Base-by-base conservation (phyloP, 2,797 vertebrate genomes). In the Leptodactylus fallax region DNA sequence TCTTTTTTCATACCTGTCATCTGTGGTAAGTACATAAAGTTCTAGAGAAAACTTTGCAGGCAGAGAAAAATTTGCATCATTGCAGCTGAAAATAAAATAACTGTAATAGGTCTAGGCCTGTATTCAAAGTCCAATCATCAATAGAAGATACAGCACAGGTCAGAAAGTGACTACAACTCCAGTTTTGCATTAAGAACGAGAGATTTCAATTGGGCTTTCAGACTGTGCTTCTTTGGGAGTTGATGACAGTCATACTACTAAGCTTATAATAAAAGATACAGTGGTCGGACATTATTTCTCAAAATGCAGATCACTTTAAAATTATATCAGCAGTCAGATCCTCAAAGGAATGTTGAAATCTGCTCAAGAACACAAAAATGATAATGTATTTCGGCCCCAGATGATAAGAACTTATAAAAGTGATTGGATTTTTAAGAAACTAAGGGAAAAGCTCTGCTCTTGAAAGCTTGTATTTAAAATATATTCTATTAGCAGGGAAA, bases 341-440 rank as follows among this genome's bases (percentile, higher is more conserved):
- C 87, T 87, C 87, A 87, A 84, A 87, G 81, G 87, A 87, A 83
- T 83, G 72, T 78, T 87, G 61, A 84, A 87, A 83, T 83, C 71
- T 83, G 69, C 53, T 79, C 49, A 69, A 79, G 74, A 87, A 77
- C 72, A 82, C 81, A 87, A 83, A 86, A 83, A 87, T 56, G 21
- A 79, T 84, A 83, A 83, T 83, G 81, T 76, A 84, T 78, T 87
- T 87, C 56, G 36, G 87, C 87, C 58, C 58, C 81, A 71, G 74
- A 88, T 87, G 63, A 83, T 63, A 79, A 63, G 60, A 79, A 56
- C 76, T 82, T 72, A 82, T 81, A 58, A 87, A 81, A 65, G 79
- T 87, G 86, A 87, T 82, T 87, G 86, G 86, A 81, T 87, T 82
- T 81, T 81, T 81, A 67, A 76, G 55, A 87, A 81, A 82, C 71